Base-by-base conservation (phyloP, 2,797 vertebrate genomes). In the Enteromius trimaculatus region DNA sequence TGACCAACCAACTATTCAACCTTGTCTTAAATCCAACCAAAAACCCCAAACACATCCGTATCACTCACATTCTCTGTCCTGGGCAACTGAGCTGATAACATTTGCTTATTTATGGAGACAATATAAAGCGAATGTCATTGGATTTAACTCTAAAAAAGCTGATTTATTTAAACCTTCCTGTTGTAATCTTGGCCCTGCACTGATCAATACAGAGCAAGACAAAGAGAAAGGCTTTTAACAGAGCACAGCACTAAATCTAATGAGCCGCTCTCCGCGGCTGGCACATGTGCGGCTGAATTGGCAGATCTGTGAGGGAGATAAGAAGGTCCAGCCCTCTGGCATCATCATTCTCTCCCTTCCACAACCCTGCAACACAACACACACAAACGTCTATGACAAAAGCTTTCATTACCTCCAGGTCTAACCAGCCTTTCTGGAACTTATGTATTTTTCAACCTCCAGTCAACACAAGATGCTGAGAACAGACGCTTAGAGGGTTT, bases 271-370 rank as follows among this genome's bases (percentile, higher is more conserved):
- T 79, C 68, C 55, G 34, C 37, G 55, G 72, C 76, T 83, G 88
- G 82, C 80, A 85, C 26, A 60, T 51, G 78, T 82, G 65, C 19
- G 44, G 87, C 90, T 89, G 89, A 88, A 80, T 55, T 75, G 68
- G 85, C 87, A 87, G 88, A 91, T 89, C 82, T 84, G 64, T 64
- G 39, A 19, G 16, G 47, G 23, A 76, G 88, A 91, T 87, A 90
- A 79, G 70, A 62, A 74, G 60, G 6, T 80, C 72, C 29, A 34
- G 66, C 80, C 62, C 47, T 47, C 23, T 19, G 60, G 78, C 64
- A 6, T 49, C 74, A 10, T 44, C 65, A 26, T 49, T 81, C 83
- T 69, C 23, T 69, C 44, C 7, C 19, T 39, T 47, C 74, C 31
- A 69, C 21, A 81, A 81, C 42, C 69, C 39, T 47, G 29, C 9